These are phyloP conservation scores for Hypanus sabinus DNA, from an alignment of 2,113 vertebrate genomes.

Conservation along the genomic window DNA sequence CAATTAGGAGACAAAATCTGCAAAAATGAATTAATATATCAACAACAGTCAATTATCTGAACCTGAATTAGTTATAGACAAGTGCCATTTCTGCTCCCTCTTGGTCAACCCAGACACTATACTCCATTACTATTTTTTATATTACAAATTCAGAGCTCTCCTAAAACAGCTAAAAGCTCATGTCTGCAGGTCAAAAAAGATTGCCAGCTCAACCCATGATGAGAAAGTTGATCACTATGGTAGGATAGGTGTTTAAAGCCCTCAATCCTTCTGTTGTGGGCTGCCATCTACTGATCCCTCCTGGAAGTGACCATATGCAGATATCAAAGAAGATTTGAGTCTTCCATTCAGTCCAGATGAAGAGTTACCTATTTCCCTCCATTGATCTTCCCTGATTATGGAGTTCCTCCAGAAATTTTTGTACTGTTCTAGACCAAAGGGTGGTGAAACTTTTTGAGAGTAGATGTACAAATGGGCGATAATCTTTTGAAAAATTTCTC, in stretches of 20 bases:
- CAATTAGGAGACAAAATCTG: neutral
- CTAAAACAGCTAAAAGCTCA: neutral
- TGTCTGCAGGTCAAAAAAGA: neutral
- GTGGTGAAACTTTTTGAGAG: too few species aligned
- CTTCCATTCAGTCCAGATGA: neutral
- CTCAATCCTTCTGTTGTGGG: neutral
- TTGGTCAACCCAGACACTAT: neutral
- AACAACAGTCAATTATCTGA: neutral
- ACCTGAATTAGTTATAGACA: neutral
- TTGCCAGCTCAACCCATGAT: neutral
- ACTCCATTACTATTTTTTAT: neutral
- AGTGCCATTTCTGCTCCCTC: too few species aligned
- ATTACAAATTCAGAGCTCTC: neutral
- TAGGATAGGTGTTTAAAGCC: neutral
- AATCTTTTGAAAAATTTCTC: too few species aligned
- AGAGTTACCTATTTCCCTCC: too few species aligned
- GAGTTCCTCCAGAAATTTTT: too few species aligned
- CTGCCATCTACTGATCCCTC: conserved; percentile 15
- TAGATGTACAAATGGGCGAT: too few species aligned
- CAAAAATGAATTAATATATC: neutral
- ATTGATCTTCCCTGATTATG: too few species aligned
- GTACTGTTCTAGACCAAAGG: neutral
- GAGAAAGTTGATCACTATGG: neutral
- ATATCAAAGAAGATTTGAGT: neutral
- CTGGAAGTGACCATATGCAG: neutral